Conservation (phyloP, 2,113 vertebrate species). For the Echinops telfairi region DNA sequence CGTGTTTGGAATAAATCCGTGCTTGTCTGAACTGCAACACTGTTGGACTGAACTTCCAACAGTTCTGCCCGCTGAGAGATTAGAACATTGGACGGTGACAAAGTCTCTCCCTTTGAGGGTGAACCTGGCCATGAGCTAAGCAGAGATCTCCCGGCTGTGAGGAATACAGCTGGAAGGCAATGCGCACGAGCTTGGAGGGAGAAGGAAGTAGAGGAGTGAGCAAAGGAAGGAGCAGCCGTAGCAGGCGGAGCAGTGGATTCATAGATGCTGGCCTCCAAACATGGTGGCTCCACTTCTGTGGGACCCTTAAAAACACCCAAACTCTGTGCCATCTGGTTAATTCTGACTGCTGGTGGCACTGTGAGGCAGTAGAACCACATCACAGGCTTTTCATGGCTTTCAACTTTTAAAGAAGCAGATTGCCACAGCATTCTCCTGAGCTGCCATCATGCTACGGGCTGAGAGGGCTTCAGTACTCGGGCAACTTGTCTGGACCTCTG, state of each 20-base stretch:
- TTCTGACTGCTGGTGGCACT: no score
- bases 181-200: not conserved
- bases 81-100: not conserved
- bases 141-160: rapidly evolving
- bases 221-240: rapidly evolving
- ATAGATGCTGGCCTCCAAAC: not conserved
- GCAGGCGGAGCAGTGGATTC: not conserved
- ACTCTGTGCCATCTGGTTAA: no score
- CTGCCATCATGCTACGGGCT: not conserved
- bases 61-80: not conserved
- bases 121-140: not conserved
- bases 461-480: not conserved
- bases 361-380: no score
- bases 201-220: not conserved
- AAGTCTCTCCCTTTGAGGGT: not conserved
- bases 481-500: not conserved
- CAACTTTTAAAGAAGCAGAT: no score
- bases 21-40: no score
- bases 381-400: no score
- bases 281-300: rapidly evolving
- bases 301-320: not conserved
- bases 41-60: no score
- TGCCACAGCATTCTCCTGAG: no score
- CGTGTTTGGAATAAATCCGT: no score
- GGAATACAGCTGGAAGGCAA: not conserved